Base-by-base conservation (phyloP, 1,140 invertebrate species). In the Dinothrombium tinctorium region DNA sequence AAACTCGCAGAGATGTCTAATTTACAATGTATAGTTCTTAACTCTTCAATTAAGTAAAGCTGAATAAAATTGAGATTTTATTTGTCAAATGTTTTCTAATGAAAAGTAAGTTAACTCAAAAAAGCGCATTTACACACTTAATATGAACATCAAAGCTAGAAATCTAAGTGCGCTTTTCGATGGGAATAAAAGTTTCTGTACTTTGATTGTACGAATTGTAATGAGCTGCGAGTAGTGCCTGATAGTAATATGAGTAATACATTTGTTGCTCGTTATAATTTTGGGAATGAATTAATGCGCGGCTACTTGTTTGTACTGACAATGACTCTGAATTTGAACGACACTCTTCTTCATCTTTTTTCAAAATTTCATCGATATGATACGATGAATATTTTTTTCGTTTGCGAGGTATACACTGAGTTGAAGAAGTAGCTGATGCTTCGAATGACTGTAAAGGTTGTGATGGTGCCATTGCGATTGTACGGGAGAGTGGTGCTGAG, bases 201-300 rank as follows among this genome's bases (percentile, higher is more conserved):
- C n/a, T n/a, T n/a, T n/a, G n/a, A n/a, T n/a, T n/a, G n/a, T n/a
- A n/a, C n/a, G n/a, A 29, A 36, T 36, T 36, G 11, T 36, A 17
- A 21, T 36, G 33, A 36, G 33, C 36, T 23, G 28, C 28, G 12
- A 45, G 21, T 21, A 45, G 31, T 20, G 43, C 41, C 26, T 45
- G 43, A 29, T 42, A 45, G 31, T 31, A 45, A 22, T 45, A 45
- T n/a, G 32, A 46, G 23, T 45, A 45, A 31, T 45, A 45, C 5
- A 44, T 11, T 23, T 45, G 41, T 23, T 45, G 28, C 11, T n/a
- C 28, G 28, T 2, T 11, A 3, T 15, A n/a, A 11, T 29, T 29
- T 29, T 3, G 11, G 28, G 11, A 11, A 29, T 29, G 28, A 29
- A 29, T 4, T 29, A 8, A 8, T 28, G 26, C n/a, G 7, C 26